Evolutionary conservation across 2,113 vertebrate species (phyloP), one percentile per base, ranked within the genome.

Genomic region (Myodes glareolus): DNA sequence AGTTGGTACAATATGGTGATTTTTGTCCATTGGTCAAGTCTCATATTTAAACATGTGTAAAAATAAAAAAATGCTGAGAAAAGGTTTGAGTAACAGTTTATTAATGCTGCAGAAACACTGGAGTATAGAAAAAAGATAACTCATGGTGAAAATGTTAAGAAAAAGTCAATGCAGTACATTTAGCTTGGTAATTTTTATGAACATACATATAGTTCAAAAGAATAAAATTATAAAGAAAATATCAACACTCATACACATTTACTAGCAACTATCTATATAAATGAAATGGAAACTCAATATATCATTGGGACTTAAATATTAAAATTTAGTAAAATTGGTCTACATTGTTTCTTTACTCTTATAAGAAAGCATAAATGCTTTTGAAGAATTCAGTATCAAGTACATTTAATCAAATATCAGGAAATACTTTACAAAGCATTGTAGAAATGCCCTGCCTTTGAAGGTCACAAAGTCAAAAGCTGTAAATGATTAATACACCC

Each of bases 401-500:
- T 96, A 87, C 45, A 78, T 85, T 94, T 73, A 78, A 81, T 47
- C 23, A 97, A 97, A 96, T 86, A 76, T 63, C 94, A 96, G 91
- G 65, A 95, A 42, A 89, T 92, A 94, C 23, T 89, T 97, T 73
- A 58, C 63, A 81, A 36, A 55, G 42, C 16, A 86, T 4, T 81
- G 61, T 82, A 2, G 84, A 98, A 97, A 97, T 97, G 92, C 81
- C 92, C 81, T 95, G 27, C 55, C n/a, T 94, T 95, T 31, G 90
- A 96, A 82, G n/a, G 65, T 94, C 16, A 97, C 19, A 94, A 95
- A 97, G 97, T 94, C 90, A 91, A 97, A 98, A 97, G 96, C 47
- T 92, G 8, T 84, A 50, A 52, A 52, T 94, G 65, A 97, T 98
- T 97, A 97, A 98, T 96, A 89, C 68, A 67, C 94, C 91, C 63